Evolutionary conservation across 1,140 invertebrate species (phyloP), one percentile per base, ranked within the genome.

Genomic region (Muscidifurax raptorellus): DNA sequence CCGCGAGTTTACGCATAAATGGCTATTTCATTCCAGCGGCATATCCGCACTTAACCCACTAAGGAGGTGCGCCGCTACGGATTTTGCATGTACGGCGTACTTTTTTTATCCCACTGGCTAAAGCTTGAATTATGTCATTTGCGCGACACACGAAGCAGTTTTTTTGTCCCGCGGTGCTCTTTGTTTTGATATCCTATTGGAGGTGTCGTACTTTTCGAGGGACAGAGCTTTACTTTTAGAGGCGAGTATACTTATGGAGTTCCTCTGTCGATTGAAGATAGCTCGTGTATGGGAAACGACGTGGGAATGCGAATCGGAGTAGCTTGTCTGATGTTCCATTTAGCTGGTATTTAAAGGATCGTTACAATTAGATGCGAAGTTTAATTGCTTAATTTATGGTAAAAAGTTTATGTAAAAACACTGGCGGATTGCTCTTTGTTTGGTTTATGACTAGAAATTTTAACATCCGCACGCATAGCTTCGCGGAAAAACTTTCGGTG

Each of bases 11-110:
- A 69, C 82, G 64, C 74, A 59, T 72, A 83, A 78, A 72, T 44
- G 76, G 28, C 25, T 30, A 71, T 69, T 83, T 69, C 30, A 72
- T 78, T 78, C 44, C 71, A 83, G 64, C 74, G 25, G 74, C 59
- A 36, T 40, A 18, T 77, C 25, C 28, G 40, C 40, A 77, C 40
- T 77, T 77, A 77, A 82, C 81, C 71, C 81, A 82, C 71, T 76
- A 47, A 82, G n/a, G 1, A 40, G 22, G 69, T 13, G 36, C 32
- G 66, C 79, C 15, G 27, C 32, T 80, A 69, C 40, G 25, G 36
- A 81, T 81, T 72, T 72, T 72, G 9, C 18, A 52, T 69, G 27
- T 66, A 25, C 36, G 7, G 44, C 12, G 74, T 7, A 32, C 36
- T 47, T 76, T 76, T 47, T 76, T 76, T 76, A 76, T n/a, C 18